Evolutionary conservation across 2,888 invertebrate genomes (phyloP), one percentile per base, ranked within the genome.

Genomic region (Leptodirus hochenwartii): DNA sequence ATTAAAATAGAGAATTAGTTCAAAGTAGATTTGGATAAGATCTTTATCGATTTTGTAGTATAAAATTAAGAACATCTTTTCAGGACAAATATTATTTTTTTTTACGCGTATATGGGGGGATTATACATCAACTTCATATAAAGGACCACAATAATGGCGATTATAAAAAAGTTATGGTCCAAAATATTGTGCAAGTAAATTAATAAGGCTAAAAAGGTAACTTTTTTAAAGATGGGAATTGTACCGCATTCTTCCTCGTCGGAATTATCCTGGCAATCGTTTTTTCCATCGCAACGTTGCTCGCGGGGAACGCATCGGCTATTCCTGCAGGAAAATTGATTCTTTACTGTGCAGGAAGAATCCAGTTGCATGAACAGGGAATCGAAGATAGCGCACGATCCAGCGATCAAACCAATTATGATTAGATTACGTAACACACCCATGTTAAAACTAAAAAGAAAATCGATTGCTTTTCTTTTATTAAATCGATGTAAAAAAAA

Each of bases 191-290:
- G 25, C 6, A 24, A 24, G 11, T 6, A 9, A 6, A 24, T 24
- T 8, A 11, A n/a, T 8, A 5, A 26, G 6, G 8, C 8, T 12
- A 8, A 12, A 11, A 8, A 5, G 12, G 20, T 28, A 28, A 28
- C 5, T 17, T 28, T 28, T n/a, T n/a, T n/a, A n/a, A n/a, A n/a
- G n/a, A n/a, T n/a, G n/a, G n/a, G 10, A 10, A 12, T n/a, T 33
- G 37, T 38, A 46, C 46, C 45, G 34, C 47, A 47, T 29, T 43
- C 38, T 20, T 38, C 32, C 39, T 47, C 47, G 34, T 47, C 47
- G 9, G 39, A 40, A 2, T 34, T 34, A 34, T 46, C 43, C 10
- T 34, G 27, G 30, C 47, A 47, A 33, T 47, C 45, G 3, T 31
- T 27, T 31, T 36, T 36, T 2, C 43, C 44, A 32, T 47, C 42